These are phyloP conservation scores for Trichonephila clavata DNA, from an alignment of 1,140 invertebrate species.

Conservation along the genomic window DNA sequence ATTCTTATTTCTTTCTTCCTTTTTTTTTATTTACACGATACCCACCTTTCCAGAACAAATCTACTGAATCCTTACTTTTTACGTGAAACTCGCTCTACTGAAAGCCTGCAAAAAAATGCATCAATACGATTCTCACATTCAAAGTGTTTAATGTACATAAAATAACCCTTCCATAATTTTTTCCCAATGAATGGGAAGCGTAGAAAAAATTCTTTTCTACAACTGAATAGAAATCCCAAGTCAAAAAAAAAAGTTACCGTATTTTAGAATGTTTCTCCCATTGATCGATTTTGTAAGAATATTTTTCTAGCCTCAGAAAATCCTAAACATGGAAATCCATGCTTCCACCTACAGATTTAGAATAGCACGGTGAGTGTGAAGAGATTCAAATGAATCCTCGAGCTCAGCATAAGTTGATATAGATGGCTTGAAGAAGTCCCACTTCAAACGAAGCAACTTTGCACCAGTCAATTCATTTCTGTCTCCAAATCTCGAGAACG, in stretches of 20 bases:
- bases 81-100: background rate
- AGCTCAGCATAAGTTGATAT: too few relatives aligned
- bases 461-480: too few relatives aligned
- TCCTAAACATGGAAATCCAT: background rate
- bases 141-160: background rate
- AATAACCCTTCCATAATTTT: background rate
- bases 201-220: background rate
- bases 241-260: background rate
- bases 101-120: background rate
- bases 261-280: background rate
- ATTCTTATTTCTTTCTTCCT: too few relatives aligned
- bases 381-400: too few relatives aligned
- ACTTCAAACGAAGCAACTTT: too few relatives aligned
- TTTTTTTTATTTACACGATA: too few relatives aligned
- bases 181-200: background rate
- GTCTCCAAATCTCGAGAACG: too few relatives aligned
- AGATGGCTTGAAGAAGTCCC: too few relatives aligned
- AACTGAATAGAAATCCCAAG: background rate
- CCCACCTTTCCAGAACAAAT: too few relatives aligned
- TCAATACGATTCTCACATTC: too few relatives aligned
- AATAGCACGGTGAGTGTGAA: background rate
- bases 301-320: background rate
- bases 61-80: background rate
- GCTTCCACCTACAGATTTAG: background rate
- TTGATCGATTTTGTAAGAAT: background rate